phyloP scores from a whole-genome alignment of 1,140 invertebrate species.

The Macrosteles quadrilineatus region DNA sequence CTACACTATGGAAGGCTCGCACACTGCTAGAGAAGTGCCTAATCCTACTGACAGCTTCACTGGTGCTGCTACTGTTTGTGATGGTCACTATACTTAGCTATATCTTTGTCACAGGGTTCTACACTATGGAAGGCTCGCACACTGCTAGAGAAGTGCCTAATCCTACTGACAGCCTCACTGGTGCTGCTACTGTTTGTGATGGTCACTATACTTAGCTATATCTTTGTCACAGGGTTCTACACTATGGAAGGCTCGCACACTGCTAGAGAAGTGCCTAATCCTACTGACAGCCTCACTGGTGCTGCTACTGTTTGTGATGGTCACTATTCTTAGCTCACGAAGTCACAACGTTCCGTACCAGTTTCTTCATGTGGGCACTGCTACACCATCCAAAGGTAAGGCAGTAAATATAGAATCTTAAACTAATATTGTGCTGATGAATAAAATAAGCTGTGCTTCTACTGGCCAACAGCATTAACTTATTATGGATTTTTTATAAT shows the following conservation, averaged over 20 bases:
- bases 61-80: constrained; percentile 65
- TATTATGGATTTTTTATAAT: too few species aligned
- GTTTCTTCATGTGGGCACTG: constrained; percentile 49
- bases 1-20: constrained; percentile 64
- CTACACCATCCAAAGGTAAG: constrained; percentile 49
- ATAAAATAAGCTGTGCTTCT: too few species aligned
- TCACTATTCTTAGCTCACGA: constrained; percentile 39
- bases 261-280: constrained; percentile 60
- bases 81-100: constrained; percentile 51
- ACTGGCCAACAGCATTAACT: too few species aligned
- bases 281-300: constrained; percentile 58
- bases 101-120: constrained; percentile 54
- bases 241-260: constrained; percentile 63
- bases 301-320: constrained; percentile 63
- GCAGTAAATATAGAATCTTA: too few species aligned
- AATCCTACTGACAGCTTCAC: constrained; percentile 55
- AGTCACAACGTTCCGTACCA: constrained; percentile 38
- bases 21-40: constrained; percentile 61
- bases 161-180: constrained; percentile 57
- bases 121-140: constrained; percentile 65
- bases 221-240: constrained; percentile 56
- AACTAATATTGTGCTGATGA: too few species aligned
- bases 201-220: constrained; percentile 44
- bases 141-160: constrained; percentile 59
- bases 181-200: constrained; percentile 65